A percentile compares a stretch with the other conserved stretches of the same genome.
phyloP scores from a whole-genome alignment of 2,797 vertebrate genomes.

The Tinamus major region DNA sequence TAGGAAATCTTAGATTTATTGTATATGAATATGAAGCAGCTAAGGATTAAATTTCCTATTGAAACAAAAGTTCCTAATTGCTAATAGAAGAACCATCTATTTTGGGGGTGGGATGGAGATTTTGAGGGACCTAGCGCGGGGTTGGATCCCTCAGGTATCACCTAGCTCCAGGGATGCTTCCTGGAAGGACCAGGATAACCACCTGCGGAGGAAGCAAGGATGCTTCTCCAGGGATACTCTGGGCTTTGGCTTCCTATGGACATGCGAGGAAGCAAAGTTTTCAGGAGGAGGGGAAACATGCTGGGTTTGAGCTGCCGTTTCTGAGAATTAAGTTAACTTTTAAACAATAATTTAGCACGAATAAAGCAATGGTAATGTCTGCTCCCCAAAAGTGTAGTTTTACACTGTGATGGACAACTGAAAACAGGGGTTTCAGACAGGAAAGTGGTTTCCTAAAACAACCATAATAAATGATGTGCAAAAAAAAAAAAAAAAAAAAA shows the following conservation, averaged over 20 bases:
- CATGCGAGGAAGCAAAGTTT: accelerated
- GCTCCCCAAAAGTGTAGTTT: background rate
- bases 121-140: accelerated
- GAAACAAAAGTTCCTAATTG: background rate
- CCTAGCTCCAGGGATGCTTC: too few species aligned
- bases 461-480: background rate
- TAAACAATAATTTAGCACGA: background rate
- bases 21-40: background rate
- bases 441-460: background rate
- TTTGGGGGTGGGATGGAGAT: background rate
- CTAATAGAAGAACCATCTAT: accelerated
- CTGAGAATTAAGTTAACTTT: background rate
- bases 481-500: background rate
- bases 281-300: background rate
- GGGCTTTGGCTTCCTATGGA: background rate
- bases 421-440: background rate
- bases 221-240: background rate
- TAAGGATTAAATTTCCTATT: background rate
- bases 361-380: background rate
- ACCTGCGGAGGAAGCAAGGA: background rate
- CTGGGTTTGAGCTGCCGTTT: background rate
- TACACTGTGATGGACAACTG: background rate
- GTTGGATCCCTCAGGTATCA: background rate
- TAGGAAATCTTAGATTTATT: background rate
- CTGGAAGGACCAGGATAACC: background rate